Conservation (phyloP, 2,888 invertebrate genomes). For the Teleiodes luculella region DNA sequence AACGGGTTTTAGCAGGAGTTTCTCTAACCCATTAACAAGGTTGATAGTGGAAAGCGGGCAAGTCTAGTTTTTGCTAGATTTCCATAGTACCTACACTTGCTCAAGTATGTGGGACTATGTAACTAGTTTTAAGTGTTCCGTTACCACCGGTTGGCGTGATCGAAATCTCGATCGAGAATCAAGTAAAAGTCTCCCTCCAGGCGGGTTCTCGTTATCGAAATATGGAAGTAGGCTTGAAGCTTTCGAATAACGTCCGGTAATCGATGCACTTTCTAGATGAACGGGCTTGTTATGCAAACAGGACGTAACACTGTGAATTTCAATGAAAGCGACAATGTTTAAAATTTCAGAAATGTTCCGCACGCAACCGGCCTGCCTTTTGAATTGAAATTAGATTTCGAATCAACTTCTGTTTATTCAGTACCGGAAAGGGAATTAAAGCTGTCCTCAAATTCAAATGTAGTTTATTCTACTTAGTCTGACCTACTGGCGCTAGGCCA, state of each 20-base stretch:
- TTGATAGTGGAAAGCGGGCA: conserved; percentile 68
- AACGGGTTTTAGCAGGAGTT: conserved; percentile 55
- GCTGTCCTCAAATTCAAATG: conserved; percentile 6
- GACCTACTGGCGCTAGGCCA: conserved; percentile 1
- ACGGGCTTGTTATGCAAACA: conserved; percentile 69
- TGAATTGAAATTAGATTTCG: conserved; percentile 50
- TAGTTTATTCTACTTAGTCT: conserved; percentile 1
- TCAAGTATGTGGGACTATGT: conserved; percentile 54
- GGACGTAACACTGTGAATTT: conserved; percentile 68
- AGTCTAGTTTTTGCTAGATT: conserved; percentile 70
- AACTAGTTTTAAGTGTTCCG: conserved; percentile 63
- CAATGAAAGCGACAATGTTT: conserved; percentile 59
- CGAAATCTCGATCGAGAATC: conserved; percentile 55
- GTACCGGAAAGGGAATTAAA: conserved; percentile 10
- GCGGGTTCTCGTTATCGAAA: conserved; percentile 61
- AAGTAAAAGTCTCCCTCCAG: conserved; percentile 69
- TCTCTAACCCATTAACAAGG: conserved; percentile 72
- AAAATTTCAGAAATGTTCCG: conserved; percentile 33
- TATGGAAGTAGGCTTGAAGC: conserved; percentile 67
- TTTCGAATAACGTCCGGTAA: conserved; percentile 65
- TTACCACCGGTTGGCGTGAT: conserved; percentile 45
- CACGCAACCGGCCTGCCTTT: conserved; percentile 26
- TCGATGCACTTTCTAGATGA: conserved; percentile 73
- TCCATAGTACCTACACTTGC: conserved; percentile 52
- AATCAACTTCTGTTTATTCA: conserved; percentile 16